Evolutionary conservation across 30 jellyfish, hydroid and myxozoan genomes (phyloP).

Genomic region (Turritopsis dohrnii): DNA sequence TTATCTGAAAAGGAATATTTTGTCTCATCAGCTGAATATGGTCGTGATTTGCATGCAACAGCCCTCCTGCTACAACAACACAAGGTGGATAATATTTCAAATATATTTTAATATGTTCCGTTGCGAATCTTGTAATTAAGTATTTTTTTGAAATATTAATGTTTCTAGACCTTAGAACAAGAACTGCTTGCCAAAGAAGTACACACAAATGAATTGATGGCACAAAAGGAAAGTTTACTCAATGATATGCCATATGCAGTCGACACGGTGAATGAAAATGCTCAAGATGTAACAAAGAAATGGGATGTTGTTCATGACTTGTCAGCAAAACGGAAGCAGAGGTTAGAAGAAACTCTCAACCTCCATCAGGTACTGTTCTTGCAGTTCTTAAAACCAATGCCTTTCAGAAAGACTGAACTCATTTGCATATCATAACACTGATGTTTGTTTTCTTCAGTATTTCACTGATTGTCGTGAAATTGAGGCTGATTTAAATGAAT

Average conservation of each 20-base stretch:
- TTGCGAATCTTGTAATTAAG: neutral
- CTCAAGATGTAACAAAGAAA: neutral
- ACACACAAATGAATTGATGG: constrained; percentile 23
- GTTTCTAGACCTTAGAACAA: constrained; percentile 35
- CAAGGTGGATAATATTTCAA: constrained; percentile 44
- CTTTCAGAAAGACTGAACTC: neutral
- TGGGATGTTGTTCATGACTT: constrained; percentile 23
- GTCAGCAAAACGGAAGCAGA: constrained; percentile 24
- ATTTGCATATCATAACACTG: neutral
- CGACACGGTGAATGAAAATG: constrained; percentile 18
- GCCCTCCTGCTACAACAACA: constrained; percentile 85
- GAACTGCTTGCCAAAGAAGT: constrained; percentile 41
- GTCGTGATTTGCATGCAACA: constrained; percentile 83
- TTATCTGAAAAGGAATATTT: constrained; percentile 89
- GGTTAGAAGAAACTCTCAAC: constrained; percentile 32
- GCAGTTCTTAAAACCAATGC: neutral
- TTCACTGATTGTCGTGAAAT: constrained; percentile 75
- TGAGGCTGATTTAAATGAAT: constrained; percentile 69
- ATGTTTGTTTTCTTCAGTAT: constrained; percentile 42
- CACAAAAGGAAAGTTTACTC: constrained; percentile 4
- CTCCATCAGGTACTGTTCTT: constrained; percentile 36
- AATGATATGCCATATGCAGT: constrained; percentile 39
- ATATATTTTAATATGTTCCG: neutral
- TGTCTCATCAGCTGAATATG: constrained; percentile 89
- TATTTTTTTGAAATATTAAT: neutral